Percentiles rank a stretch among this genome's conserved stretches.
phyloP scores from a whole-genome alignment of 2,797 vertebrate genomes.

The Anolis apletophallus region DNA sequence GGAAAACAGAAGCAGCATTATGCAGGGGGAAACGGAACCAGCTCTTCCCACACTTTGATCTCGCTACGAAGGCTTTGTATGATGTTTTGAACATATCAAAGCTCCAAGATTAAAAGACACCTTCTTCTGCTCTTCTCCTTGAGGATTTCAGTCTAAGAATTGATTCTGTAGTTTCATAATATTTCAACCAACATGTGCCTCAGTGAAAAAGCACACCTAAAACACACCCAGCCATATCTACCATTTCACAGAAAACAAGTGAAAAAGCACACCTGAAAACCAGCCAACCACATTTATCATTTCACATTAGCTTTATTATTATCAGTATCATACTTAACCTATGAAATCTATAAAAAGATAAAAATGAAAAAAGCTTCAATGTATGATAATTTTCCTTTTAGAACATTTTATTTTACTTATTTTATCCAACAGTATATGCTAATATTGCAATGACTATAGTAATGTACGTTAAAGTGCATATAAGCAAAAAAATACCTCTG shows the following conservation, averaged over 20 bases:
- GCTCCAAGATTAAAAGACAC: background rate
- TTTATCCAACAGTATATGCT: background rate
- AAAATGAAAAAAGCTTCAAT: background rate
- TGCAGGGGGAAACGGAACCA: background rate
- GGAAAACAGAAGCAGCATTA: background rate
- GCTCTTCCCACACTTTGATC: background rate
- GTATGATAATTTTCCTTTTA: background rate
- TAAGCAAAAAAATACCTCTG: background rate
- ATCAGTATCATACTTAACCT: background rate
- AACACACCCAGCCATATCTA: background rate
- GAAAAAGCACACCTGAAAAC: background rate
- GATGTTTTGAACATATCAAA: background rate
- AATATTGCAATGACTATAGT: background rate
- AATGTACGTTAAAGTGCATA: background rate
- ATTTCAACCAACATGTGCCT: constrained; percentile 20
- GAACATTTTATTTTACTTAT: background rate
- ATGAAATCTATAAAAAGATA: background rate
- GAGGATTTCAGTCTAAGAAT: background rate
- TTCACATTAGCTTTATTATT: constrained; percentile 6
- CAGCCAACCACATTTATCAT: background rate
- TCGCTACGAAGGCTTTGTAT: background rate
- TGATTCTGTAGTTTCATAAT: constrained; percentile 13
- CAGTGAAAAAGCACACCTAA: fast-evolving
- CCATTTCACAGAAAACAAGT: background rate
- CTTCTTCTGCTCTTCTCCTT: background rate